Evolutionary conservation across 2,888 invertebrate species (phyloP), one percentile per base, ranked within the genome.

Genomic region (Protophormia terraenovae): DNA sequence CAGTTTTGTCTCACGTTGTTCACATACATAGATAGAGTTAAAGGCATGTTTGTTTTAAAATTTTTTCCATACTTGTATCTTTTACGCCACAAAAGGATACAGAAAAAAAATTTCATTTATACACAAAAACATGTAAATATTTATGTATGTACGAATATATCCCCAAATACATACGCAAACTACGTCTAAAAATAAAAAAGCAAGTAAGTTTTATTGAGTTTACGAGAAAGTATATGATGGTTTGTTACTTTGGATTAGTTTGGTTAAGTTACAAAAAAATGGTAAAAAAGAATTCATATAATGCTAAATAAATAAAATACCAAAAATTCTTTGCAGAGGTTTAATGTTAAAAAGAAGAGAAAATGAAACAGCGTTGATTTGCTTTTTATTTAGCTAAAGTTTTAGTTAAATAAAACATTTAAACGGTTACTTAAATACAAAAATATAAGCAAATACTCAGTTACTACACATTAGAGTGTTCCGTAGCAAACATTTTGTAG

Each of bases 291-390:
- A 53, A 71, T 53, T 32, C 38, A 73, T 38, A 81, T 50, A 81
- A 71, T 45, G 60, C 41, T 62, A 71, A 71, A 64, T 72, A 75
- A 79, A 71, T 66, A 76, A 71, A 82, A 85, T 79, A 50, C 69
- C 75, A 41, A 60, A 53, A 79, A 79, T 82, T 75, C 78, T 66
- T 79, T 69, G 78, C 64, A 71, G 32, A 82, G 75, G 66, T 85
- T 85, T 71, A 79, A 79, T 64, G 75, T 53, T 41, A 14, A 14
- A 64, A 55, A 58, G 22, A 32, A 47, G 41, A 47, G 19, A 64
- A 64, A 64, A 35, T 35, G 47, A 27, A 50, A 19, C 4, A 50
- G 24, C 1, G 6, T 27, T 35, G 27, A 41, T 58, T 64, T 22
- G 67, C 1, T 29, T 41, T 35, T 66, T 22, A 53, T 22, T 67